A percentile compares a stretch with the other conserved stretches of the same genome.
Evolutionary conservation across 2,113 vertebrate genomes (phyloP).

Genomic region (Felis chaus): DNA sequence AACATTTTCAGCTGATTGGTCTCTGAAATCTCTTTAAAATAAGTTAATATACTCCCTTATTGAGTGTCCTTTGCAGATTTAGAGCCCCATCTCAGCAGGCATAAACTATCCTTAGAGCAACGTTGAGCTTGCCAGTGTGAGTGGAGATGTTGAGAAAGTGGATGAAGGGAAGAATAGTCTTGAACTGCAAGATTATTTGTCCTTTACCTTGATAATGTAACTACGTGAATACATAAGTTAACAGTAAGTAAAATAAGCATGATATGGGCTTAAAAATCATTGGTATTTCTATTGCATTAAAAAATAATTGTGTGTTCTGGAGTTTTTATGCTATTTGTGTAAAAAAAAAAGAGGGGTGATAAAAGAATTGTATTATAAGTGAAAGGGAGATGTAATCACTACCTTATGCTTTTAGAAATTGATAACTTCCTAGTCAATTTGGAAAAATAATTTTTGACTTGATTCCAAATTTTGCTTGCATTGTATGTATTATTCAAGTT

Average conservation of each 20-base stretch:
- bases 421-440: constrained; percentile 17
- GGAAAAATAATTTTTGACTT: background rate
- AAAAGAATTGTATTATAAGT: background rate
- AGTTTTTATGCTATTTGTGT: background rate
- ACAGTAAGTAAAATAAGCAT: background rate
- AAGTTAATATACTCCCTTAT: constrained; percentile 26
- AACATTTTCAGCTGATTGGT: constrained; percentile 6
- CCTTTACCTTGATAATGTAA: constrained; percentile 9
- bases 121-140: background rate
- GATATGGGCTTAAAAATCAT: background rate
- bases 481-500: background rate
- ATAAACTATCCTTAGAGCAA: background rate
- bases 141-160: background rate
- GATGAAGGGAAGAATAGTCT: background rate
- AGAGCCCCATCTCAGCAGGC: background rate
- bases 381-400: background rate
- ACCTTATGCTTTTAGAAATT: background rate
- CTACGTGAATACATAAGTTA: background rate
- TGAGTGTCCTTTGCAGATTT: background rate
- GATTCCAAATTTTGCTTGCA: background rate
- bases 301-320: background rate
- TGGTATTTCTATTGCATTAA: background rate
- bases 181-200: background rate
- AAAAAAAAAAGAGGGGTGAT: background rate
- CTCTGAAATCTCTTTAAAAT: background rate